Evolutionary conservation across 2,888 invertebrate species (phyloP), one percentile per base, ranked within the genome.

Genomic region (Papilio demoleus): DNA sequence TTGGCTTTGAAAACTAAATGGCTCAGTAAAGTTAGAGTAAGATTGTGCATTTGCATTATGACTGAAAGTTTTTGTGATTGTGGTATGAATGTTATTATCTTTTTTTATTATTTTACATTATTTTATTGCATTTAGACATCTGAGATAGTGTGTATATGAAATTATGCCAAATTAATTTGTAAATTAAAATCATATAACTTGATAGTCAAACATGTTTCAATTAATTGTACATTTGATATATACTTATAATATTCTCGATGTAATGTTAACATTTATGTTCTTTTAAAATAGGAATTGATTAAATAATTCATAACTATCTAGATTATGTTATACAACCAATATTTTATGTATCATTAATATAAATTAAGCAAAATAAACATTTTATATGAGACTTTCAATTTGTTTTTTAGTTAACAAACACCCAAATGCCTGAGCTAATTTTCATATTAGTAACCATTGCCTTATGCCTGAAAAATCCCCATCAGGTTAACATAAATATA

Each of bases 311-410:
- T 80, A 77, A 78, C 80, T 79, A 81, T 80, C 80, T 80, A 80
- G 79, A 77, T 79, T 77, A 74, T 86, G 85, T 82, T 87, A 86
- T 86, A 85, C 85, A 87, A 87, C 88, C 84, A 84, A 82, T 86
- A 86, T 82, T 81, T 79, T 85, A 87, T 88, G 88, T 91, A 90
- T 89, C 85, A 86, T 84, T 84, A 84, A 83, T 85, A 79, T 88
- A 34, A 87, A 85, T 84, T 88, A 91, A 90, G 90, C 85, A 82
- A 85, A 91, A 89, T 91, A 92, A 92, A 92, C 91, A 89, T 92
- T 92, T 92, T 92, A 90, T 92, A 92, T 91, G 92, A 92, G 89
- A 91, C 89, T 89, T 91, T 88, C 76, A 84, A 79, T 80, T 66
- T 76, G 70, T 76, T 84, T 84, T 84, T 84, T 81, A 77, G 61